Percentiles rank a stretch among this genome's conserved stretches.
phyloP scores from a whole-genome alignment of 2,888 invertebrate species.

The Crossocerus cetratus region DNA sequence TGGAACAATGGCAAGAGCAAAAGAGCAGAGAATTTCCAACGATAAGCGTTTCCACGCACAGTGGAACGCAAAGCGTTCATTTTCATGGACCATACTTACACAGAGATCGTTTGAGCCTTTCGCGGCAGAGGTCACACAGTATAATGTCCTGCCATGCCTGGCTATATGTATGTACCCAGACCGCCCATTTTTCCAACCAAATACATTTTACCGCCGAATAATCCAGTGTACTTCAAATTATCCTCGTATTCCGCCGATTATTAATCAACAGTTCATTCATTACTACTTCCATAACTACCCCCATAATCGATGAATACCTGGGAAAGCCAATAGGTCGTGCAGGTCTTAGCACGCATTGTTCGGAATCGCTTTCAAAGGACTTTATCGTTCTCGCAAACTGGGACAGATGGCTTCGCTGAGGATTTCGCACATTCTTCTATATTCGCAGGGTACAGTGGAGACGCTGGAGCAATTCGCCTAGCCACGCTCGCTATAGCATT shows the following conservation, averaged over 20 bases:
- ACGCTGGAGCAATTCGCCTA: slow-evolving; percentile 1
- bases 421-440: neutral
- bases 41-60: slow-evolving; percentile 52
- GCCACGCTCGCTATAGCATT: slow-evolving; percentile 29
- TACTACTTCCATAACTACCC: too few relatives aligned
- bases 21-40: slow-evolving; percentile 49
- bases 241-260: too few relatives aligned
- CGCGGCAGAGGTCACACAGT: neutral
- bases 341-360: neutral
- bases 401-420: neutral
- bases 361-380: neutral
- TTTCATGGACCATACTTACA: slow-evolving; percentile 38
- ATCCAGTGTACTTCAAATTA: too few relatives aligned
- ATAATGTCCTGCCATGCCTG: neutral
- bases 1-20: slow-evolving; percentile 47
- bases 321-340: too few relatives aligned
- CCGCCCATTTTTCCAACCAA: neutral
- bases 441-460: neutral
- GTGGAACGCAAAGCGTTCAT: slow-evolving; percentile 37
- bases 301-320: too few relatives aligned
- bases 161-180: neutral
- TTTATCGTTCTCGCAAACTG: neutral
- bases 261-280: too few relatives aligned
- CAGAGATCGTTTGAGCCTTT: neutral
- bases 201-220: neutral